A percentile compares a stretch with the other conserved stretches of the same genome.
phyloP scores from a whole-genome alignment of 2,113 vertebrate species.

The Mixornis gularis region DNA sequence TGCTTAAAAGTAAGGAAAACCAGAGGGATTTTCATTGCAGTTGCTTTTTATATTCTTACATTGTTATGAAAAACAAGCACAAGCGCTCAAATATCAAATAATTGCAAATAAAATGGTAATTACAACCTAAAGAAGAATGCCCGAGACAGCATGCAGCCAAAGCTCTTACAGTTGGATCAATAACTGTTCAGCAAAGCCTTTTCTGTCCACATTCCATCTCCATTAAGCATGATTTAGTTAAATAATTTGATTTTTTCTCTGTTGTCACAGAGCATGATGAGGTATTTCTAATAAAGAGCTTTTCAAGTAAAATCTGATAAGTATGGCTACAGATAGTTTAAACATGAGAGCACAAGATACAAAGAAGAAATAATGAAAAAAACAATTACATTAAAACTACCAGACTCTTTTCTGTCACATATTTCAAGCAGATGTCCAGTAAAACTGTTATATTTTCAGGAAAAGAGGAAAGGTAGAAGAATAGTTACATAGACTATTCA shows the following conservation, averaged over 20 bases:
- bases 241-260: constrained; percentile 17
- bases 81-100: background rate
- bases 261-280: background rate
- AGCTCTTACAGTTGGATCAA: constrained; percentile 6
- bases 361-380: background rate
- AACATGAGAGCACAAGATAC: background rate
- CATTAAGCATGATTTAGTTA: background rate
- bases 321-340: background rate
- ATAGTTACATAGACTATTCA: background rate
- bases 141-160: background rate
- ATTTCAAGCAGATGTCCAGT: background rate
- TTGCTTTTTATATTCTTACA: background rate
- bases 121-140: background rate
- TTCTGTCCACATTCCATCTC: background rate
- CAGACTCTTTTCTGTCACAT: background rate
- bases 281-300: constrained; percentile 4
- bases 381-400: background rate
- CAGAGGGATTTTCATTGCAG: background rate
- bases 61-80: background rate
- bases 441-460: background rate
- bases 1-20: background rate
- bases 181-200: background rate
- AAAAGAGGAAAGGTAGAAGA: background rate
- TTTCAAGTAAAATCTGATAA: background rate
- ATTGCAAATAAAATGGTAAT: constrained; percentile 3